Percentiles rank a stretch among this genome's conserved stretches.
phyloP scores from a whole-genome alignment of 92 coral and sea anemone genomes.

The Actinostola sp. region DNA sequence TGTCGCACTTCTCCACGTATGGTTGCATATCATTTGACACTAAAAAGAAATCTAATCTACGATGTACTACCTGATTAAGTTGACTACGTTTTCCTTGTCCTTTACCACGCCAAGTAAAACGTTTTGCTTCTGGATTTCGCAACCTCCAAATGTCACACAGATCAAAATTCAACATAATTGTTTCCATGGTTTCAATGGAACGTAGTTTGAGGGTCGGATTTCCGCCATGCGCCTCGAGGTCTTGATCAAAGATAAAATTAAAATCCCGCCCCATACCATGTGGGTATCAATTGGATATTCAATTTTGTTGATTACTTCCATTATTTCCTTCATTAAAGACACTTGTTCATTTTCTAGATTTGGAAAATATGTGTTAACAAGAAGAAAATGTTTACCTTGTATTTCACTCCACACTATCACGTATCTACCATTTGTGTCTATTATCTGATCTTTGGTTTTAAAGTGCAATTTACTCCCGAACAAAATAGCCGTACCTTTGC shows the following conservation, averaged over 20 bases:
- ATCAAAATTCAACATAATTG: too few relatives aligned
- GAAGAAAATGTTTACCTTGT: background rate
- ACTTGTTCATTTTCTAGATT: background rate
- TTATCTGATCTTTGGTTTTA: background rate
- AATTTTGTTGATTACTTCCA: too few relatives aligned
- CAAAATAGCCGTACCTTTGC: conserved; percentile 3
- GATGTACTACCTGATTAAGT: background rate
- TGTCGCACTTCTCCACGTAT: background rate
- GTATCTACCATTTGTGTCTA: background rate
- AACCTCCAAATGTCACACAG: background rate
- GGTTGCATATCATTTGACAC: conserved; percentile 2
- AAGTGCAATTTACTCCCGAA: background rate
- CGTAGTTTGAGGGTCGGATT: background rate
- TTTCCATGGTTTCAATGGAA: too few relatives aligned
- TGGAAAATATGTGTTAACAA: background rate
- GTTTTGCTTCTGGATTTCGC: background rate
- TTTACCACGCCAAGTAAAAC: background rate
- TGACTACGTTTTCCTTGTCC: background rate
- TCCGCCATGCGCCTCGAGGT: background rate
- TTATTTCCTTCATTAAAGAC: background rate
- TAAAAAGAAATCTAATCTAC: conserved; percentile 2
- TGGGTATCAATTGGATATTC: background rate
- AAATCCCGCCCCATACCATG: background rate
- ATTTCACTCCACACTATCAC: conserved; percentile 4
- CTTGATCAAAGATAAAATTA: background rate